Conservation (phyloP, 1,140 invertebrate species). For the fruit fly (Drosophila melanogaster) region Release_6_plus_ISO1_MT NT_033777.3:11264001-11264500, state of each 20-base stretch:
- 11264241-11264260: conserved; percentile 56
- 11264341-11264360: conserved; percentile 44
- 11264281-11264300: conserved; percentile 85
- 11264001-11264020: conserved; percentile 37
- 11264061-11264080: conserved; percentile 84
- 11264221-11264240: conserved; percentile 56
- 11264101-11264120: conserved; percentile 38
- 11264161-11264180: conserved; percentile 80
- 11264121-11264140: neutral
- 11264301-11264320: conserved; percentile 85
- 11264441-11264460: conserved; percentile 69
- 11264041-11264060: conserved; percentile 75
- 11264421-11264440: conserved; percentile 48
- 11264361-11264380: neutral
- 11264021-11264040: conserved; percentile 13
- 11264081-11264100: conserved; percentile 84
- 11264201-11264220: conserved; percentile 62
- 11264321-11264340: conserved; percentile 84
- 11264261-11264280: conserved; percentile 80
- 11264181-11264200: conserved; percentile 83
- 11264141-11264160: conserved; percentile 49
- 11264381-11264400: conserved; percentile 52
- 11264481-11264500: conserved; percentile 81
- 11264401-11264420: conserved; percentile 43
- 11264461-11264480: conserved; percentile 72